Conservation (phyloP, 1,140 invertebrate species). For the Liolophura sinensis region DNA sequence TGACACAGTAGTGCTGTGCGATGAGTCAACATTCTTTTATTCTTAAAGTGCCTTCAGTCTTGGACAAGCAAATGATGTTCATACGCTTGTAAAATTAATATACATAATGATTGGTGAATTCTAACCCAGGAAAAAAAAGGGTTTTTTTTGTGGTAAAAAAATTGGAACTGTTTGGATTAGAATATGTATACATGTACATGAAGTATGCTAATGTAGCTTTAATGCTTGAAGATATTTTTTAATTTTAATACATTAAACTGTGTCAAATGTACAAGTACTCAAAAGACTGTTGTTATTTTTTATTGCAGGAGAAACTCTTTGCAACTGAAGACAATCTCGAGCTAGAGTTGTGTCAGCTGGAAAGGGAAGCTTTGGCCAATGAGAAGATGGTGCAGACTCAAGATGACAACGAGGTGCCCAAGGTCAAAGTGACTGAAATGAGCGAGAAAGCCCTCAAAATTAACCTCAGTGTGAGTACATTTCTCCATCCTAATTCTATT, state of each 20-base stretch:
- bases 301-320: slow-evolving; percentile 45
- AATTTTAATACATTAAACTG: neutral
- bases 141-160: too few relatives aligned
- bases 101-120: too few relatives aligned
- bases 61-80: too few relatives aligned
- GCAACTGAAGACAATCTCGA: slow-evolving; percentile 39
- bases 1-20: too few relatives aligned
- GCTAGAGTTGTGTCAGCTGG: slow-evolving; percentile 29
- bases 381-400: neutral
- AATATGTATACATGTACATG: neutral
- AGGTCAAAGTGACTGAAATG: slow-evolving; percentile 4
- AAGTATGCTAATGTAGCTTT: neutral
- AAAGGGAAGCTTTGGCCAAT: slow-evolving; percentile 9
- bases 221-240: neutral
- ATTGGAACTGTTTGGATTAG: too few relatives aligned
- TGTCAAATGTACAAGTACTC: neutral
- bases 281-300: neutral
- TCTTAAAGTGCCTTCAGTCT: too few relatives aligned
- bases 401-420: neutral
- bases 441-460: neutral
- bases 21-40: too few relatives aligned
- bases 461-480: neutral
- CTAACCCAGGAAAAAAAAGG: too few relatives aligned
- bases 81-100: too few relatives aligned
- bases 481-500: neutral